Conservation (phyloP, 1,140 invertebrate genomes). For the Neodiprion fabricii region DNA sequence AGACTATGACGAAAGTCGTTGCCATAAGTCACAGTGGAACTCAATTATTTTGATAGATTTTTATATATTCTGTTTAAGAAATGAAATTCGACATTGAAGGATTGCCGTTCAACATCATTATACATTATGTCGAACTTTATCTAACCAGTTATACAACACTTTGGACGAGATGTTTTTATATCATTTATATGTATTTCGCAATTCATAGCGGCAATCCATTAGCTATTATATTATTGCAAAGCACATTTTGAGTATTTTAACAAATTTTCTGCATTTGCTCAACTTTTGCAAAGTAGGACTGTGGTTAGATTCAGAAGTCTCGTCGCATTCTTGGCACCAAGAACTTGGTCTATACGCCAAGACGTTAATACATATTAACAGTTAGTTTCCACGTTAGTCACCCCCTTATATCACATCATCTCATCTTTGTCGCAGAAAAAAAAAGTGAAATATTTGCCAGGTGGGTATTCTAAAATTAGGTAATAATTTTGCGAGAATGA, state of each 20-base stretch:
- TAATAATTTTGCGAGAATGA: neutral
- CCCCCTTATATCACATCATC: constrained; percentile 4
- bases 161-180: too few species aligned
- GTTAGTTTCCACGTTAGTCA: constrained; percentile 5
- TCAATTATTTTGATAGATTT: too few species aligned
- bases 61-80: too few species aligned
- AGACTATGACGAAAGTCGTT: too few species aligned
- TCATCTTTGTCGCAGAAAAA: neutral
- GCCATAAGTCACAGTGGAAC: too few species aligned
- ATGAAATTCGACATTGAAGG: too few species aligned
- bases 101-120: too few species aligned
- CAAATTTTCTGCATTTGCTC: neutral
- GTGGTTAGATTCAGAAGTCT: neutral
- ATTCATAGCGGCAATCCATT: too few species aligned
- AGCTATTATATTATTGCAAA: too few species aligned
- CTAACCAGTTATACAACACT: too few species aligned
- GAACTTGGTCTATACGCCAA: neutral
- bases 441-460: neutral
- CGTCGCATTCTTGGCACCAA: neutral
- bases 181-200: too few species aligned
- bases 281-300: neutral
- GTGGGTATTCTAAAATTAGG: neutral
- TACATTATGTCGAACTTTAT: too few species aligned
- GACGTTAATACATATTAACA: constrained; percentile 6
- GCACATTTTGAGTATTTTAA: neutral